Percentiles rank a stretch among this genome's conserved stretches.
These are phyloP conservation scores for Coecobrya sp. DNA, from an alignment of 2,888 invertebrate genomes.

Conservation along the genomic window DNA sequence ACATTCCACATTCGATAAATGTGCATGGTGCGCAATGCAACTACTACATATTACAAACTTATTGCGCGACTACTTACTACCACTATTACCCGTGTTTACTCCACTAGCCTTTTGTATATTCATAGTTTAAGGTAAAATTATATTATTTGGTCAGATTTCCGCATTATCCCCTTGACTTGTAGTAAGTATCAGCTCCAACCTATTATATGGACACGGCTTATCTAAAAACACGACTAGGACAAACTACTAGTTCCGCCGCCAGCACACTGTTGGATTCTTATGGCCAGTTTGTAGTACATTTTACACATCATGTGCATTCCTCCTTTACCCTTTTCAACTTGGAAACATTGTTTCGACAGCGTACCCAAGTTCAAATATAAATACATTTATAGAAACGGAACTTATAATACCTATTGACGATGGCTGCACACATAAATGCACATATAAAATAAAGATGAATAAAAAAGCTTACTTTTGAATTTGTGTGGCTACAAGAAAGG, in stretches of 20 bases:
- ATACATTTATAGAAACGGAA: not conserved
- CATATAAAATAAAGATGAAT: not conserved
- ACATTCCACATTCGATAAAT: slow-evolving; percentile 9
- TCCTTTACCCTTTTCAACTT: slow-evolving; percentile 10
- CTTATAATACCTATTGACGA: not conserved
- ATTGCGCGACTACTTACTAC: not conserved
- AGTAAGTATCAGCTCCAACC: slow-evolving; percentile 34
- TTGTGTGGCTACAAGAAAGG: slow-evolving; percentile 70
- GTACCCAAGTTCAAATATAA: not conserved
- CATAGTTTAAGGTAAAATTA: not conserved
- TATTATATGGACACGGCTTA: slow-evolving; percentile 62
- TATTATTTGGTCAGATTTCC: slow-evolving; percentile 73
- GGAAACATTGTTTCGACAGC: slow-evolving; percentile 18
- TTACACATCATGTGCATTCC: slow-evolving; percentile 1
- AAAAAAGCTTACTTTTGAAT: slow-evolving; percentile 34
- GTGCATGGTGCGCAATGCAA: slow-evolving; percentile 17
- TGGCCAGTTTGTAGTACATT: slow-evolving; percentile 62
- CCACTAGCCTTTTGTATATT: not conserved
- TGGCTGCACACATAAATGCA: too few relatives aligned
- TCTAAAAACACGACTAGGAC: slow-evolving; percentile 48
- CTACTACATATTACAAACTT: not conserved
- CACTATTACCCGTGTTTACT: slow-evolving; percentile 63
- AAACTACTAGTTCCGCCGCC: slow-evolving; percentile 29
- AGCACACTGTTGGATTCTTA: slow-evolving; percentile 58
- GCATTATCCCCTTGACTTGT: slow-evolving; percentile 60